These are phyloP conservation scores for Anolis sagrei DNA, from an alignment of 2,113 vertebrate species.

Conservation along the genomic window DNA sequence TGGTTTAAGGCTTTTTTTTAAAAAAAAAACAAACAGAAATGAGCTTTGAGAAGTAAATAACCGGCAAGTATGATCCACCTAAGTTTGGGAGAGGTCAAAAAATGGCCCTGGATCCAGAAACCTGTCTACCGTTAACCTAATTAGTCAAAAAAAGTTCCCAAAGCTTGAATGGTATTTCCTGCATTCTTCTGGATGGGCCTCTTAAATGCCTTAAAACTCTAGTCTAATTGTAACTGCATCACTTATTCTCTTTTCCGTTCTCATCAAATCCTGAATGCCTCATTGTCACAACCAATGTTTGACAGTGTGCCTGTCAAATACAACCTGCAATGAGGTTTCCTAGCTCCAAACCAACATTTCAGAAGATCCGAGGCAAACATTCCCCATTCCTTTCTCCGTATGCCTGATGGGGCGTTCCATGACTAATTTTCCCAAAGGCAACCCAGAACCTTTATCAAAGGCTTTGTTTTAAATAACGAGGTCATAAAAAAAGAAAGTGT, in stretches of 20 bases:
- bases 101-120: too few species aligned
- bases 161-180: background rate
- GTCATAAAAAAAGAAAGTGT: background rate
- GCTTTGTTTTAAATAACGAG: background rate
- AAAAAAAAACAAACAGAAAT: too few species aligned
- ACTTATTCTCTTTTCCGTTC: background rate
- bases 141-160: background rate
- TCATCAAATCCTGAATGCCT: background rate
- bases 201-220: background rate
- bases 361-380: background rate
- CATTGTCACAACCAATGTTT: background rate
- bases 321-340: background rate
- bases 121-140: too few species aligned
- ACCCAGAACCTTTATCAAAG: conserved; percentile 8
- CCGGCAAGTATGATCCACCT: too few species aligned
- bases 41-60: too few species aligned
- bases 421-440: background rate
- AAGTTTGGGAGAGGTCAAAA: too few species aligned
- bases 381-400: background rate
- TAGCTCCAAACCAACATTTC: background rate
- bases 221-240: background rate
- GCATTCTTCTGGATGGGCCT: background rate
- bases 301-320: background rate
- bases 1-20: too few species aligned
- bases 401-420: background rate